phyloP scores from a whole-genome alignment of 1,140 invertebrate species.

The Samia ricini region DNA sequence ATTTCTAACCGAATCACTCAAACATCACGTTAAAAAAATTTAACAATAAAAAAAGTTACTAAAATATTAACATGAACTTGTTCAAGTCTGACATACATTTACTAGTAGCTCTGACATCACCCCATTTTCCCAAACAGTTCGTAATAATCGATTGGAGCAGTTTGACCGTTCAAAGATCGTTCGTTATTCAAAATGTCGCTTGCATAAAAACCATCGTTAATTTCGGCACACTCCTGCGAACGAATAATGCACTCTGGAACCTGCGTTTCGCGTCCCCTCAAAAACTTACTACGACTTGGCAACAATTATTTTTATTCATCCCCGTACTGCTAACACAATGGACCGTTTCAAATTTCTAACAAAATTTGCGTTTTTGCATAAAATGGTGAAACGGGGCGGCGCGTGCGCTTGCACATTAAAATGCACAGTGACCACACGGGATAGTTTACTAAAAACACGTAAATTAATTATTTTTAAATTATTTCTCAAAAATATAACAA shows the following conservation, averaged over 20 bases:
- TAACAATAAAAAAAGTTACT: neutral
- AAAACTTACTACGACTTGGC: constrained; percentile 53
- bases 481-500: too few species aligned
- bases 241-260: constrained; percentile 39
- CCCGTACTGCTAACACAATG: constrained; percentile 49
- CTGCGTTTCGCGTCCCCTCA: constrained; percentile 57
- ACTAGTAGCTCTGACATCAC: neutral
- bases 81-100: neutral
- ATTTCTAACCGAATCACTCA: too few species aligned
- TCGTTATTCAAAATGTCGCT: constrained; percentile 56
- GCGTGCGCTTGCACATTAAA: constrained; percentile 60
- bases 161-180: constrained; percentile 53
- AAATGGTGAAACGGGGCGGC: constrained; percentile 55
- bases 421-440: constrained; percentile 30
- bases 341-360: constrained; percentile 73
- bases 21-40: too few species aligned
- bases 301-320: constrained; percentile 72
- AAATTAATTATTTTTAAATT: too few species aligned
- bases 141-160: constrained; percentile 33
- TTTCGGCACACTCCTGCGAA: constrained; percentile 47
- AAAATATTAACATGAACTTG: neutral
- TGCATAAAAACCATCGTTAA: constrained; percentile 66
- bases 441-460: neutral
- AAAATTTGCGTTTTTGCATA: constrained; percentile 77
- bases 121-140: neutral